Conservation (phyloP, 2,888 invertebrate species). For the Ornithoptera alexandrae region DNA sequence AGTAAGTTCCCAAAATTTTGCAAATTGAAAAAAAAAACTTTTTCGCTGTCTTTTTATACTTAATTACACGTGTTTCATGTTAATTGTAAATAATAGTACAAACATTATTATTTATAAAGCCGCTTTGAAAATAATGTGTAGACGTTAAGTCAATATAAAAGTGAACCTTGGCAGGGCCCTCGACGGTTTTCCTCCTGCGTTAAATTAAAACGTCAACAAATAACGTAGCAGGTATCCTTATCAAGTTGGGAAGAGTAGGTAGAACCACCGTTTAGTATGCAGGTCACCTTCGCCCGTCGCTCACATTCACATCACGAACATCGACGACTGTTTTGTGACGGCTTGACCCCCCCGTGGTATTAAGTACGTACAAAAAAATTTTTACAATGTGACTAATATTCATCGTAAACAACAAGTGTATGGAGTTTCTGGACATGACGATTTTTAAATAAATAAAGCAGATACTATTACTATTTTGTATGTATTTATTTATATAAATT, state of each 20-base stretch:
- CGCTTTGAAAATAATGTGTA: neutral
- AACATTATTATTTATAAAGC: neutral
- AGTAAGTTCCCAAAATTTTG: too few species aligned
- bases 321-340: neutral
- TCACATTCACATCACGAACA: constrained; percentile 19
- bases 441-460: too few species aligned
- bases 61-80: neutral
- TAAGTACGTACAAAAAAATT: neutral
- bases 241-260: neutral
- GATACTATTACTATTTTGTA: too few species aligned
- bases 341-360: neutral
- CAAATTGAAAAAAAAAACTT: too few species aligned
- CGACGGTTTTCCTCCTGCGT: constrained; percentile 17
- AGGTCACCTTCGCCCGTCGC: neutral
- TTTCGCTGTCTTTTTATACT: too few species aligned
- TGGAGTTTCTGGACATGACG: too few species aligned
- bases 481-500: too few species aligned
- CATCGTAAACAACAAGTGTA: neutral
- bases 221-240: constrained; percentile 6
- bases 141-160: neutral
- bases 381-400: neutral
- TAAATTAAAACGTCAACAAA: neutral
- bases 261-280: constrained; percentile 12
- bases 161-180: neutral
- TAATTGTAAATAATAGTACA: neutral